A percentile compares a stretch with the other conserved stretches of the same genome.
phyloP scores from a whole-genome alignment of 2,113 vertebrate species.

The Speoplatyrhinus poulsoni region DNA sequence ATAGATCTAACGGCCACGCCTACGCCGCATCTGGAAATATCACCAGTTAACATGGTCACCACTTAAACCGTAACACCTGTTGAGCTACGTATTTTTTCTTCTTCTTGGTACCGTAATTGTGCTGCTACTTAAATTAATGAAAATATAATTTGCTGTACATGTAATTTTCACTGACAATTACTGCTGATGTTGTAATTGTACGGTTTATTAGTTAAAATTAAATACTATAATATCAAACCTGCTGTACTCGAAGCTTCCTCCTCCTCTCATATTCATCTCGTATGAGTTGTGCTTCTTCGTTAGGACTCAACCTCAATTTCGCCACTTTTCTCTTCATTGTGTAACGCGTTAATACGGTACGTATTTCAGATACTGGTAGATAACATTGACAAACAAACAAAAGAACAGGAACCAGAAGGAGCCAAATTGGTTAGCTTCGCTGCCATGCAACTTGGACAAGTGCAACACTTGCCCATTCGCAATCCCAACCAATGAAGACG shows the following conservation, averaged over 20 bases:
- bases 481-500: background rate
- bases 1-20: too few species aligned
- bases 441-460: background rate
- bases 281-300: slow-evolving; percentile 87
- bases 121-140: too few species aligned
- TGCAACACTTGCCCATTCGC: background rate
- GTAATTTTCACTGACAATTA: background rate
- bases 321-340: slow-evolving; percentile 84
- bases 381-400: background rate
- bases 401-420: background rate
- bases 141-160: too few species aligned
- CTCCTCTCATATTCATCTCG: slow-evolving; percentile 88
- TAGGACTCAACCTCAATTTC: slow-evolving; percentile 84
- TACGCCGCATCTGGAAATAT: too few species aligned
- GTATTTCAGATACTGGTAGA: background rate
- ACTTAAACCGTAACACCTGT: too few species aligned
- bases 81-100: too few species aligned
- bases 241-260: slow-evolving; percentile 87
- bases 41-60: too few species aligned
- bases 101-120: too few species aligned
- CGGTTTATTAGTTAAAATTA: background rate
- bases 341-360: background rate
- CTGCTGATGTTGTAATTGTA: background rate
- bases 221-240: slow-evolving; percentile 71
- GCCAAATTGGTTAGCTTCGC: background rate